Base-by-base conservation (phyloP, 2,888 invertebrate species). In the Torymus auratus region DNA sequence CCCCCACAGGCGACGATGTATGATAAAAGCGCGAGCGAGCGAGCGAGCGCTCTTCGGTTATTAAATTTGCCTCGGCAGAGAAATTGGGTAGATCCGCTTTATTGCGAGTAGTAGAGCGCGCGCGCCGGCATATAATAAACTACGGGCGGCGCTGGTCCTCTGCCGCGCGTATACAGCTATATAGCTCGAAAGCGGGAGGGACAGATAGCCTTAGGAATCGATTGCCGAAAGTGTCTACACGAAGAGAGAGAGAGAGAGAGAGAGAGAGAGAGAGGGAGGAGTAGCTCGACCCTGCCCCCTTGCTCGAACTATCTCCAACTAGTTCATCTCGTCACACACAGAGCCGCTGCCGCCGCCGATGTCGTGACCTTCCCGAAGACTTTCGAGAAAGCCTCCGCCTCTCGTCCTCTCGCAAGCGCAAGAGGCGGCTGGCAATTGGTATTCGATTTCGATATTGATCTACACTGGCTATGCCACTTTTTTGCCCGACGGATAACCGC, bases 291-390 rank as follows among this genome's bases (percentile, higher is more conserved):
- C 84, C 86, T 87, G 84, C 81, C 83, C 83, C 81, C 76, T 68
- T 80, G 56, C 41, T 41, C 73, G 72, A 85, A 85, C 84, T 85
- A 84, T 84, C 83, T 84, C 78, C 81, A 85, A 86, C 84, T 85
- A 85, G 85, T 84, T 85, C 84, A 84, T 85, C 82, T 78, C 74
- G 56, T 84, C 82, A 84, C 85, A 85, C 83, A 41, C 41, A 41
- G 41, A 7, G 41, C 41, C 41, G 85, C 83, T 84, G 82, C 83
- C 85, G 84, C 84, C 83, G 68, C 72, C 84, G 83, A 83, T 81
- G 82, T 85, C 83, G 81, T 86, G 85, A 86, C 85, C 86, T 87
- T 86, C 85, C 84, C 20, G 23, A 73, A 84, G 82, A 84, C 83
- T 84, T 84, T 86, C 83, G 76, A 81, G 78, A 82, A 79, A 41